A percentile compares a stretch with the other conserved stretches of the same genome.
Conservation (phyloP, 64 coral and sea anemone genomes). For the Pocillopora verrucosa region DNA sequence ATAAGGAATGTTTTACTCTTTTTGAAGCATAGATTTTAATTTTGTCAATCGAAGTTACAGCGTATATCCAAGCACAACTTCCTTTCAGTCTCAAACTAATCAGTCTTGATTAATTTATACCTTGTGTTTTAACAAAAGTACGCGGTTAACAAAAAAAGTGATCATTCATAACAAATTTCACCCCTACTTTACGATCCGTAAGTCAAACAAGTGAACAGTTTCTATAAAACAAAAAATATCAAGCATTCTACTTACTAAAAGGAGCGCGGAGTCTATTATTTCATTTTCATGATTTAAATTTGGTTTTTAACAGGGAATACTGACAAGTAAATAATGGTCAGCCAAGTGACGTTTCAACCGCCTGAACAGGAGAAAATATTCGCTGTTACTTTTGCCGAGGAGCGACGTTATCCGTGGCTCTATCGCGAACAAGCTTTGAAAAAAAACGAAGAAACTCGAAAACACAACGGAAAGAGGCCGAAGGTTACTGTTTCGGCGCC, state of each 20-base stretch:
- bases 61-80: too few relatives aligned
- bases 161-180: too few relatives aligned
- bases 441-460: slow-evolving; percentile 41
- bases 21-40: background rate
- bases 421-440: slow-evolving; percentile 27
- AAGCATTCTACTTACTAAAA: background rate
- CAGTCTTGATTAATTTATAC: background rate
- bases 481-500: slow-evolving; percentile 81
- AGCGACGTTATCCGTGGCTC: slow-evolving; percentile 26
- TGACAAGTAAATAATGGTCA: slow-evolving; percentile 1
- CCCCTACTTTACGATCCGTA: too few relatives aligned
- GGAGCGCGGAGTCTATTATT: background rate
- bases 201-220: too few relatives aligned
- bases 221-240: too few relatives aligned
- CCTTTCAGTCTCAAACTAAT: too few relatives aligned
- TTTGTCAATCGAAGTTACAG: background rate
- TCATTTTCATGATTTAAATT: background rate
- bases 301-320: background rate
- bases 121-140: slow-evolving; percentile 3
- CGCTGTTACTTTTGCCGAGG: background rate
- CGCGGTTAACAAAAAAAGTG: background rate
- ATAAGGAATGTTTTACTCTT: too few relatives aligned
- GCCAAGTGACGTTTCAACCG: slow-evolving; percentile 30
- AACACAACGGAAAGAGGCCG: slow-evolving; percentile 26
- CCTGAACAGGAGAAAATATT: slow-evolving; percentile 37